phyloP scores from a whole-genome alignment of 1,140 invertebrate genomes.

The Hydropsyche tenuis region DNA sequence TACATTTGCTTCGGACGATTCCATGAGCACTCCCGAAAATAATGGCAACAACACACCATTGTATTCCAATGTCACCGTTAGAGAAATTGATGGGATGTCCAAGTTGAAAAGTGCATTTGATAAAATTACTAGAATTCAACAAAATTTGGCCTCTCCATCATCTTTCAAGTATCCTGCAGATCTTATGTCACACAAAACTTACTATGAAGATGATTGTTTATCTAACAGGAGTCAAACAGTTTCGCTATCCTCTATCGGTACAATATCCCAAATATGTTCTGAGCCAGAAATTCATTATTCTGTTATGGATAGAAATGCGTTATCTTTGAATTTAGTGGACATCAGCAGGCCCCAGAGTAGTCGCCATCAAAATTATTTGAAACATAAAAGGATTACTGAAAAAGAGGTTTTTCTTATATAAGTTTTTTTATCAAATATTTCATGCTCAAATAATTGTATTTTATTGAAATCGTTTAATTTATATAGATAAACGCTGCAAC shows the following conservation, averaged over 20 bases:
- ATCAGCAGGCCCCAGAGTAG: slow-evolving; percentile 37
- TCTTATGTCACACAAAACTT: slow-evolving; percentile 8
- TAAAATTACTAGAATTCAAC: slow-evolving; percentile 47
- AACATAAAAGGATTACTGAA: slow-evolving; percentile 25
- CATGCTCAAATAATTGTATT: background rate
- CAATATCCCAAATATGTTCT: slow-evolving; percentile 28
- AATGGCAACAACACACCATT: background rate
- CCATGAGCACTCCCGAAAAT: background rate
- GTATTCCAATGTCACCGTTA: background rate
- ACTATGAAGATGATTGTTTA: background rate
- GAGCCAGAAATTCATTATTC: slow-evolving; percentile 24
- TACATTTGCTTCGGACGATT: slow-evolving; percentile 57
- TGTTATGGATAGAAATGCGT: slow-evolving; percentile 39
- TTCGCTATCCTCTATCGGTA: slow-evolving; percentile 44
- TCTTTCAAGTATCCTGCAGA: slow-evolving; percentile 1
- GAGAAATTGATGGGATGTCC: slow-evolving; percentile 33
- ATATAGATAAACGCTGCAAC: slow-evolving; percentile 69
- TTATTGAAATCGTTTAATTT: slow-evolving; percentile 19
- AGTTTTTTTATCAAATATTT: background rate
- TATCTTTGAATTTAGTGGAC: slow-evolving; percentile 46
- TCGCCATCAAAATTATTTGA: slow-evolving; percentile 19
- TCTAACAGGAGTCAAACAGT: slow-evolving; percentile 29
- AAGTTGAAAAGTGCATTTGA: slow-evolving; percentile 46
- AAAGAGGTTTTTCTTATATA: slow-evolving; percentile 36
- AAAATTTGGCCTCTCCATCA: slow-evolving; percentile 45